Base-by-base conservation (phyloP, 2,797 vertebrate genomes). In the Phalloptychus januarius region DNA sequence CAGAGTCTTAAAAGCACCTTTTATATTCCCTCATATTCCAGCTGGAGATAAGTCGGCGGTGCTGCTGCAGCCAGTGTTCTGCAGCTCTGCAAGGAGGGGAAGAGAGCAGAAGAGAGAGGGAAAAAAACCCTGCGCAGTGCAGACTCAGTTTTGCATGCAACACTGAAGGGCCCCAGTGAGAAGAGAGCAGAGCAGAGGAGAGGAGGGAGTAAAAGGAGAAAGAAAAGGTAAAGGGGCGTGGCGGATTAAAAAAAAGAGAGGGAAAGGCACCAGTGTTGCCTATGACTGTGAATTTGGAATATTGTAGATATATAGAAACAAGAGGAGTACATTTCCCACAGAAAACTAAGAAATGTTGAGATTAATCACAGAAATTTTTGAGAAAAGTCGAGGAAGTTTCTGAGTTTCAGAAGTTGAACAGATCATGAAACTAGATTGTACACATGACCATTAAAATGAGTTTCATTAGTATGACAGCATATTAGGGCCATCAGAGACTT, bases 131-230 rank as follows among this genome's bases (percentile, higher is more conserved):
- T 91, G 88, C 91, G 92, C 93, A 93, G 80, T 93, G 93, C 93
- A 94, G 93, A 89, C 89, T 90, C 84, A 83, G 86, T 90, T 93
- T 93, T 93, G 90, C 92, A 94, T 92, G 93, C 92, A 92, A 92
- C 89, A 92, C 89, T 79, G 36, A 92, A 85, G 86, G 88, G 85
- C 87, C 91, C 86, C 80, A 73, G 86, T 83, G 83, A 90, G 79
- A 76, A 71, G 78, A 80, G 71, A 70, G 25, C 40, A 70, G 67
- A 70, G 67, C 75, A 79, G 71, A 44, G 15, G 40, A 70, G 40
- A 16, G n/a, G 67, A 71, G 25, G 42, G 67, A 42, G 76, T 50
- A 74, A 79, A 78, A 77, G 67, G 46, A 70, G 74, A 74, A 72
- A 42, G 46, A 77, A 75, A 80, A 79, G 79, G 88, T 78, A 84